phyloP scores from a whole-genome alignment of 2,797 vertebrate species.

The Botia kubotai region DNA sequence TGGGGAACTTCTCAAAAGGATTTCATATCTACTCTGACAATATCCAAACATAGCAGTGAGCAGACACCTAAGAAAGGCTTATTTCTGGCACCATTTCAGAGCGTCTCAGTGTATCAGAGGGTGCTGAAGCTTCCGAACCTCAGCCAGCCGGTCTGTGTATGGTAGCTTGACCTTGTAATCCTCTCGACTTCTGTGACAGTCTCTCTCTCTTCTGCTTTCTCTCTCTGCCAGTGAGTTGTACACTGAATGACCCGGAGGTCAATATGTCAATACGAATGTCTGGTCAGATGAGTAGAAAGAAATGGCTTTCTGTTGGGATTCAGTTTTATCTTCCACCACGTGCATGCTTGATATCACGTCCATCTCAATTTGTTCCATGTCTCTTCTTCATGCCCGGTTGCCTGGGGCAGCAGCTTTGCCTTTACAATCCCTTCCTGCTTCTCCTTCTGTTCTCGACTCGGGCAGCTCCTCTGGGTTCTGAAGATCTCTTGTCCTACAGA shows the following conservation, averaged over 20 bases:
- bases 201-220: background rate
- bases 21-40: background rate
- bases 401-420: background rate
- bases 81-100: background rate
- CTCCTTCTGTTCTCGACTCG: constrained; percentile 5
- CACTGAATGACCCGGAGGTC: constrained; percentile 2
- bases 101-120: constrained; percentile 4
- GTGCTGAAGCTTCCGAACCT: constrained; percentile 8
- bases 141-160: constrained; percentile 2
- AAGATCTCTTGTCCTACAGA: background rate
- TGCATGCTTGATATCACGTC: background rate
- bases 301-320: background rate
- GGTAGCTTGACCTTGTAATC: constrained; percentile 19
- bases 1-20: background rate
- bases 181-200: constrained; percentile 2
- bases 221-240: constrained; percentile 5
- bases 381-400: background rate
- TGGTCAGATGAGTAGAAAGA: constrained; percentile 13
- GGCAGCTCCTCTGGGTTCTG: background rate
- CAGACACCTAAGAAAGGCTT: constrained; percentile 10
- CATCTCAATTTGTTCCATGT: background rate
- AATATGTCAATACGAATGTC: background rate
- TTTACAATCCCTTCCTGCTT: background rate
- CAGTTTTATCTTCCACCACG: background rate
- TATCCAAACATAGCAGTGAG: constrained; percentile 24